Evolutionary conservation across 2,113 vertebrate species (phyloP), one percentile per base, ranked within the genome.

Genomic region (Lophius piscatorius): DNA sequence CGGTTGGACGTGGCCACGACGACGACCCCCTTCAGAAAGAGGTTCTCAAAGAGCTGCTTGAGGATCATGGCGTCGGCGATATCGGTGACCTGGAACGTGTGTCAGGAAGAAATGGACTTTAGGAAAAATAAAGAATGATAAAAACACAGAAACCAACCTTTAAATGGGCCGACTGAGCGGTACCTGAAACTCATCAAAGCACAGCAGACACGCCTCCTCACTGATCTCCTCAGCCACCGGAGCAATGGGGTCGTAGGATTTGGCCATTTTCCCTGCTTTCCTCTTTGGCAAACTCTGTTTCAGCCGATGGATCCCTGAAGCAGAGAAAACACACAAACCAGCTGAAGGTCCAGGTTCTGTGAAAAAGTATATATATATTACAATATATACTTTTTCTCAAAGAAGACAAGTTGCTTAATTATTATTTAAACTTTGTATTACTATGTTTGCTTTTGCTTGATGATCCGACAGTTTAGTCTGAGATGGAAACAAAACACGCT

Each of bases 1-100:
- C 97, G 94, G 88, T 99, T 99, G 33, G 97, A 98, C 35, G 97
- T 99, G 69, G 97, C 97, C 73, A 99, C 96, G 69, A 99, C 95
- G 23, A 98, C 93, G 55, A 99, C 97, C 8, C 97, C 97, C 1
- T 95, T 94, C 82, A 90, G 88, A 76, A 99, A 98, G 50, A 99
- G 93, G 85, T 98, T 98, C 92, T 98, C 97, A 92, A 99, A 99
- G 64, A 99, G 96, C 91, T 98, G 97, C 84, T 98, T 98, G 60
- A 99, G 92, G 86, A 99, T 98, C 97, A 99, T 99, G 88, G 97
- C 97, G 79, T 99, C 97, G 54, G 97, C 97, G 68, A 99, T 99
- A 85, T 99, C 97, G 59, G 97, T 98, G 87, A 99, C 97, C 97
- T 99, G 80, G 70, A 86, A 84, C 2, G 16, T 8, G 34, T 16